These are phyloP conservation scores for Chesias legatella DNA, from an alignment of 2,888 invertebrate species.

Conservation along the genomic window DNA sequence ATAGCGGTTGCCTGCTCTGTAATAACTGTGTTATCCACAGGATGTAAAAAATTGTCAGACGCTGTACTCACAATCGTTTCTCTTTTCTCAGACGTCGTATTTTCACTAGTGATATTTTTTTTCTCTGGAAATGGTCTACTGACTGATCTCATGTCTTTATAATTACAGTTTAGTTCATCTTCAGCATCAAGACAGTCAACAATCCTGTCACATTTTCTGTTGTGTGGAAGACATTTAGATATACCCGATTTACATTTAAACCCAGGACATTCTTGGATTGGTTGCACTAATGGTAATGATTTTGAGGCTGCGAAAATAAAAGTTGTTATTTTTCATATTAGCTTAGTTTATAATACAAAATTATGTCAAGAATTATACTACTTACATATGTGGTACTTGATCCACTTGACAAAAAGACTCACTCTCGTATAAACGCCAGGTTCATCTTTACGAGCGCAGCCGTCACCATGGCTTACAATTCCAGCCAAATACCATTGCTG, in stretches of 20 bases:
- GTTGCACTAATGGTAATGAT: conserved; percentile 67
- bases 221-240: conserved; percentile 83
- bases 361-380: conserved; percentile 16
- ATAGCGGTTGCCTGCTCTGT: background rate
- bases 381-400: conserved; percentile 82
- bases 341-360: no score
- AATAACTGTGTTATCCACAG: background rate
- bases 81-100: conserved; percentile 18
- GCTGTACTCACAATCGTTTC: conserved; percentile 4
- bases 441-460: conserved; percentile 89
- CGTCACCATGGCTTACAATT: conserved; percentile 92
- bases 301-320: conserved; percentile 62
- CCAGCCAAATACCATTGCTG: conserved; percentile 91
- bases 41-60: background rate
- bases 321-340: no score
- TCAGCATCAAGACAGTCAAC: conserved; percentile 90
- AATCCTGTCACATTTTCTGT: conserved; percentile 84
- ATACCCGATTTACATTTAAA: conserved; percentile 84
- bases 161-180: conserved; percentile 86
- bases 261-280: conserved; percentile 85
- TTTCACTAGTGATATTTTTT: conserved; percentile 8
- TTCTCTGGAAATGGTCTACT: conserved; percentile 1
- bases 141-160: conserved; percentile 29
- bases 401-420: conserved; percentile 87
- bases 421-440: conserved; percentile 92